These are phyloP conservation scores for Mayetiola destructor DNA, from an alignment of 2,888 invertebrate species.

Conservation along the genomic window DNA sequence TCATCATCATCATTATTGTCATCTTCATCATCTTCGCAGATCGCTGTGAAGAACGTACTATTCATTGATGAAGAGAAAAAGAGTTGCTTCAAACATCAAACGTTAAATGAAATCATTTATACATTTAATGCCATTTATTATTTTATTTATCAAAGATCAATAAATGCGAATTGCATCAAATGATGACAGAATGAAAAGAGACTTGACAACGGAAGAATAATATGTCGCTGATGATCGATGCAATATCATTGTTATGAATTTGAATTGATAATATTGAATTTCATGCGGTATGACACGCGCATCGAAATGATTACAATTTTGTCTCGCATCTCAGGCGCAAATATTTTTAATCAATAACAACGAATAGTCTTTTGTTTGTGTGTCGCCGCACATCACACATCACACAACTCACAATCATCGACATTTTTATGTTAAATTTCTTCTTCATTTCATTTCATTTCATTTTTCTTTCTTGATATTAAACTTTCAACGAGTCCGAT, in stretches of 20 bases:
- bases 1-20: too few relatives aligned
- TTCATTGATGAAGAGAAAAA: background rate
- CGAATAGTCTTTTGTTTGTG: background rate
- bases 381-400: background rate
- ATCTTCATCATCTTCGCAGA: background rate
- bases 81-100: background rate
- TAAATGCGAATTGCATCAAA: background rate
- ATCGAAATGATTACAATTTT: background rate
- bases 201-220: slow-evolving; percentile 5
- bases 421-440: background rate
- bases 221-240: too few relatives aligned
- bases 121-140: background rate
- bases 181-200: background rate
- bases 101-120: background rate
- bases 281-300: background rate
- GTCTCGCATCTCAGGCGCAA: background rate
- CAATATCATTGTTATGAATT: too few relatives aligned
- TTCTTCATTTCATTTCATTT: background rate
- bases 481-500: background rate
- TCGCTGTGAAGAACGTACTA: background rate
- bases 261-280: background rate
- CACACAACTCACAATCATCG: too few relatives aligned
- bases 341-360: too few relatives aligned
- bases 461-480: background rate
- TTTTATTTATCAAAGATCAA: slow-evolving; percentile 4